Evolutionary conservation across 2,113 vertebrate species (phyloP).

Genomic region (Halichoerus grypus): DNA sequence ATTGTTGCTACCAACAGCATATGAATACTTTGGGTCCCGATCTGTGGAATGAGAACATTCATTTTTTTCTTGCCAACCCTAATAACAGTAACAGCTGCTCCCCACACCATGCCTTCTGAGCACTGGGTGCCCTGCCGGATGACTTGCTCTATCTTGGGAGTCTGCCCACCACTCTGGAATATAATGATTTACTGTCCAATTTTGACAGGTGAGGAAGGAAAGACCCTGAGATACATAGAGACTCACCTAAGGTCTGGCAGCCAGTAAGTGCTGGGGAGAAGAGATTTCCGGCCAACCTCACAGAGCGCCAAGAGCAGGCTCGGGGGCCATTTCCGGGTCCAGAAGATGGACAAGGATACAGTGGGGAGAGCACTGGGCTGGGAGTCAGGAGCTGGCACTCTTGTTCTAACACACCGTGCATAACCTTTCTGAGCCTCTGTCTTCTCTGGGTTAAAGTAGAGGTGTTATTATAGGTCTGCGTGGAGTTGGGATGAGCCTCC

Average conservation of each 20-base stretch:
- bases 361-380: background rate
- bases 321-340: background rate
- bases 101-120: background rate
- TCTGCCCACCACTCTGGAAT: background rate
- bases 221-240: background rate
- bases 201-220: background rate
- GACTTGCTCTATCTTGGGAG: rapidly evolving
- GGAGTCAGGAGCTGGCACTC: background rate
- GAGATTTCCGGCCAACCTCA: background rate
- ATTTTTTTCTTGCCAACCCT: background rate
- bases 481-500: rapidly evolving
- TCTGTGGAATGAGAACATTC: background rate
- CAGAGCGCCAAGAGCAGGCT: background rate
- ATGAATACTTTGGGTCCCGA: rapidly evolving
- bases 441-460: rapidly evolving
- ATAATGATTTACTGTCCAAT: background rate
- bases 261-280: background rate
- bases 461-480: rapidly evolving
- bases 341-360: background rate
- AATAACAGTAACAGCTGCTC: too few species aligned
- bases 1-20: rapidly evolving
- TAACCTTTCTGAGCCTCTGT: background rate
- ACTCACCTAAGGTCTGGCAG: background rate
- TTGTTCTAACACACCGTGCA: too few species aligned
- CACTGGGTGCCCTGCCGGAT: background rate